Percentiles rank a stretch among this genome's conserved stretches.
Conservation (phyloP, 2,113 vertebrate genomes). For the Irena cyanogastra region DNA sequence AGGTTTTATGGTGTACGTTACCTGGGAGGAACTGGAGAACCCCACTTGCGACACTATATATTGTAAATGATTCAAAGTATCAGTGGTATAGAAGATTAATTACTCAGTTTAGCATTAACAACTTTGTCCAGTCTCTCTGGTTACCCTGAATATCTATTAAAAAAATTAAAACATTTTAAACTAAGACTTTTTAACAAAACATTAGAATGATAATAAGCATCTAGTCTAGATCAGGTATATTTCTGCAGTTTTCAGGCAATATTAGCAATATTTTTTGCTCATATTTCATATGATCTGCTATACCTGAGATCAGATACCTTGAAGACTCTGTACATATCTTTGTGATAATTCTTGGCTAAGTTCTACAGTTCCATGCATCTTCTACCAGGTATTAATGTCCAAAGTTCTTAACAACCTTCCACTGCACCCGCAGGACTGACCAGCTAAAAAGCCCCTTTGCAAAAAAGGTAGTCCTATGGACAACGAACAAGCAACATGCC, state of each 20-base stretch:
- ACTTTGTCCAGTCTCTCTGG: neutral
- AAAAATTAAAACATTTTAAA: neutral
- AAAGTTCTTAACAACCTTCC: neutral
- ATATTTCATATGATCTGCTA: neutral
- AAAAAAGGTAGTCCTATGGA: neutral
- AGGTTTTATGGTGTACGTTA: neutral
- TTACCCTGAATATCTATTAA: neutral
- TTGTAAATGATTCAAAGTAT: neutral
- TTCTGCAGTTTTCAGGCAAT: neutral
- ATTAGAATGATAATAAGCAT: neutral
- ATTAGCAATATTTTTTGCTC: neutral
- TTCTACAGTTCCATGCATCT: neutral
- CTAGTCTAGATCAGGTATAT: neutral
- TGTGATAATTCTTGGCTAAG: neutral
- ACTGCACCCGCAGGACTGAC: rapidly evolving
- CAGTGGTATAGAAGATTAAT: neutral
- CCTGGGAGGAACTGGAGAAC: neutral
- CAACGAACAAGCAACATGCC: neutral
- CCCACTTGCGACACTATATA: neutral
- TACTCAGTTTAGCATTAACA: neutral
- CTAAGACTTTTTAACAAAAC: neutral
- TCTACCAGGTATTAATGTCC: neutral
- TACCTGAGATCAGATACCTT: neutral
- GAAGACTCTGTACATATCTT: neutral
- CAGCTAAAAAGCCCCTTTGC: neutral